These are phyloP conservation scores for Crossaster papposus DNA, from an alignment of 53 echinoderm and acorn worm genomes.

Conservation along the genomic window DNA sequence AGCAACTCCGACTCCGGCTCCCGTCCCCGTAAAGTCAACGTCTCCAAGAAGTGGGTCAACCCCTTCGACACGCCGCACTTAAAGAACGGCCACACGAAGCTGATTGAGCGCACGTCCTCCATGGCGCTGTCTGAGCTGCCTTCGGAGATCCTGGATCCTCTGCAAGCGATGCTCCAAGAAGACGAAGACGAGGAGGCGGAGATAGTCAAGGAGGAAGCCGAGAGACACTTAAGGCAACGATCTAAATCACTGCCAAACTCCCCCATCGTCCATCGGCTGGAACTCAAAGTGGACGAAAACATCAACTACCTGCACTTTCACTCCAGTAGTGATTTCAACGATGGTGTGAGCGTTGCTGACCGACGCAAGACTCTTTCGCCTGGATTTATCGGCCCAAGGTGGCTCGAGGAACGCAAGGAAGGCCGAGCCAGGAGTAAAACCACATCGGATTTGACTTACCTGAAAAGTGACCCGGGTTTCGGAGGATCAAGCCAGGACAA, in stretches of 20 bases:
- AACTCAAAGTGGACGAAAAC: conserved; percentile 48
- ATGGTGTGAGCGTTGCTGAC: not conserved
- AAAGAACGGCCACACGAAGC: conserved; percentile 75
- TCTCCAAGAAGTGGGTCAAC: conserved; percentile 65
- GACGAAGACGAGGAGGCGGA: conserved; percentile 37
- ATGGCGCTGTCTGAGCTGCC: conserved; percentile 6
- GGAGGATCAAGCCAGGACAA: conserved; percentile 35
- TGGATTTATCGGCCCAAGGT: conserved; percentile 11
- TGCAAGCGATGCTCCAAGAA: conserved; percentile 49
- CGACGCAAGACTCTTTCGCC: conserved; percentile 38
- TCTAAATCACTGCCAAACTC: conserved; percentile 65
- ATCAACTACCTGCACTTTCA: conserved; percentile 24
- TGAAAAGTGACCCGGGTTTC: conserved; percentile 43
- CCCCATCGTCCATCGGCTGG: conserved; percentile 34
- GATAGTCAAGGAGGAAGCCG: conserved; percentile 10
- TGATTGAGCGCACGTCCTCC: conserved; percentile 10
- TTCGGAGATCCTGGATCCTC: conserved; percentile 34
- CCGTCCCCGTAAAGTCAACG: conserved; percentile 31
- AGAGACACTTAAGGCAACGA: conserved; percentile 16
- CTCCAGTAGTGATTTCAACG: not conserved
- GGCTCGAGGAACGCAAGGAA: conserved; percentile 5
- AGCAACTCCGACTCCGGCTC: conserved; percentile 83
- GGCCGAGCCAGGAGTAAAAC: conserved; percentile 29
- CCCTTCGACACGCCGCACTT: conserved; percentile 85
- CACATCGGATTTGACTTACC: not conserved